Percentiles rank a stretch among this genome's conserved stretches.
These are phyloP conservation scores for Calameuta idolon DNA, from an alignment of 2,888 invertebrate genomes.

Conservation along the genomic window DNA sequence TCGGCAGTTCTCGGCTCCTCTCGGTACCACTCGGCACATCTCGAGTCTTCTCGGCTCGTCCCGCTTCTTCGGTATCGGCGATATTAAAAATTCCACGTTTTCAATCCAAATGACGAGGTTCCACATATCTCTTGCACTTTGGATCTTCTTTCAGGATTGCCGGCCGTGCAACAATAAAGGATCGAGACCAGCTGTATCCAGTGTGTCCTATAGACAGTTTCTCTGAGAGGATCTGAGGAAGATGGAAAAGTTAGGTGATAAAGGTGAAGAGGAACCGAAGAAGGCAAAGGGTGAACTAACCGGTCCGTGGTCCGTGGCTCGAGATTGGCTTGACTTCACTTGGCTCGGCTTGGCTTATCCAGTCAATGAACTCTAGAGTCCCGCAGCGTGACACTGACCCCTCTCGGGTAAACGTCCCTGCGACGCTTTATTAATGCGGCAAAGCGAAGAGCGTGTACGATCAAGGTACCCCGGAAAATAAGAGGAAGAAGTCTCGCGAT, in stretches of 20 bases:
- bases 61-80: background rate
- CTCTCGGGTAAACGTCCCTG: slow-evolving; percentile 55
- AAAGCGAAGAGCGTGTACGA: slow-evolving; percentile 10
- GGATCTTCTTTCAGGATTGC: background rate
- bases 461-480: background rate
- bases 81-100: background rate
- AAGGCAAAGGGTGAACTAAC: slow-evolving; percentile 55
- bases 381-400: slow-evolving; percentile 56
- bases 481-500: background rate
- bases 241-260: slow-evolving; percentile 24
- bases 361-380: slow-evolving; percentile 56
- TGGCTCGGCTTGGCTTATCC: slow-evolving; percentile 40
- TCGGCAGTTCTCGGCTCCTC: background rate
- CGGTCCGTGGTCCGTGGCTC: slow-evolving; percentile 47
- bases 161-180: background rate
- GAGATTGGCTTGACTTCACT: slow-evolving; percentile 40
- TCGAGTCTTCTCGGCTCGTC: background rate
- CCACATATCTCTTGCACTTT: background rate
- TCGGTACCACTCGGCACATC: background rate
- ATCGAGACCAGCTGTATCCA: background rate
- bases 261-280: slow-evolving; percentile 39
- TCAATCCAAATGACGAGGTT: background rate
- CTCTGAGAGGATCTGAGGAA: background rate
- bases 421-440: slow-evolving; percentile 37
- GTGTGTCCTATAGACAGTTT: background rate